Percentiles rank a stretch among this genome's conserved stretches.
phyloP scores from a whole-genome alignment of 2,113 vertebrate species.

The Hippocampus mohnikei region DNA sequence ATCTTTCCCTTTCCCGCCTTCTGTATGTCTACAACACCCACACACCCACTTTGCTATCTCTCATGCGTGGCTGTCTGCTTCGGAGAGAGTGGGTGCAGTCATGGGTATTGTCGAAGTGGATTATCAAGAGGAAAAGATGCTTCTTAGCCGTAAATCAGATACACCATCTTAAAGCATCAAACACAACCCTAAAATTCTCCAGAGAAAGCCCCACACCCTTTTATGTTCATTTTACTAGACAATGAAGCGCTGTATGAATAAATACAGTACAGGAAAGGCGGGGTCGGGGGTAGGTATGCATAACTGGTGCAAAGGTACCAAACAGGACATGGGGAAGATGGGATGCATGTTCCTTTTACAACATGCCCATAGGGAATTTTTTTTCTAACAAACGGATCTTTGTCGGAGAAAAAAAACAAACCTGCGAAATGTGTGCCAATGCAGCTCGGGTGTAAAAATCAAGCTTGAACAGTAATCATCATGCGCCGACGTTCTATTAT shows the following conservation, averaged over 20 bases:
- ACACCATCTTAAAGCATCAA: slow-evolving; percentile 27
- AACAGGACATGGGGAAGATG: not conserved
- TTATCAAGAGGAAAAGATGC: slow-evolving; percentile 28
- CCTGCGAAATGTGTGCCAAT: not conserved
- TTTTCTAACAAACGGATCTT: not conserved
- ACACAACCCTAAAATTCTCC: slow-evolving; percentile 22
- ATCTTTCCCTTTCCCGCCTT: slow-evolving; percentile 3
- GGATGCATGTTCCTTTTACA: not conserved
- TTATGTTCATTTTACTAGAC: slow-evolving; percentile 14
- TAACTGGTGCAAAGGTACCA: not conserved
- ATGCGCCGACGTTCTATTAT: too few species aligned
- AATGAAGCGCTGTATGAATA: slow-evolving; percentile 3
- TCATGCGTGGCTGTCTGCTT: slow-evolving; percentile 40
- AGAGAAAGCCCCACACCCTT: not conserved
- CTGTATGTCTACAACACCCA: not conserved
- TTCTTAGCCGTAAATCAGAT: slow-evolving; percentile 17
- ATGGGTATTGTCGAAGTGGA: slow-evolving; percentile 43
- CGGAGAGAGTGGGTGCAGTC: slow-evolving; percentile 38
- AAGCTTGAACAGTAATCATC: not conserved
- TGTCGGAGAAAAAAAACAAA: not conserved
- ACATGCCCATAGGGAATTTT: not conserved
- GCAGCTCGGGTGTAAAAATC: not conserved
- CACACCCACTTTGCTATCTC: not conserved
- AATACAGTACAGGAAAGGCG: not conserved
- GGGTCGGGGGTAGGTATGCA: too few species aligned